These are phyloP conservation scores for Cylindroiulus punctatus DNA, from an alignment of 2,888 invertebrate genomes.

Conservation along the genomic window DNA sequence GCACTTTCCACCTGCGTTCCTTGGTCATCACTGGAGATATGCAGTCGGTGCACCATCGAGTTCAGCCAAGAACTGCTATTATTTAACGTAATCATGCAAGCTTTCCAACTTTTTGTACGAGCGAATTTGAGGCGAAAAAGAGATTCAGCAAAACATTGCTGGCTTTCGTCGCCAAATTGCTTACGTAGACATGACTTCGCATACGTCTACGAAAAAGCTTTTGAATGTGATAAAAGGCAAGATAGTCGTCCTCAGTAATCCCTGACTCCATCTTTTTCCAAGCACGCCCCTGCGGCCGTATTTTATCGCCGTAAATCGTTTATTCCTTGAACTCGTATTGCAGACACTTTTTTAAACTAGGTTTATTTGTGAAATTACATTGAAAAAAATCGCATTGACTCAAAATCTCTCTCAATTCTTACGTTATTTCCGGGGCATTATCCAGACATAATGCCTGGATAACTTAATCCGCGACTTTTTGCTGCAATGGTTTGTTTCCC, in stretches of 20 bases:
- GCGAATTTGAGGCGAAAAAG: neutral
- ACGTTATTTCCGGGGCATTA: no score
- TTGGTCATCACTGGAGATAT: no score
- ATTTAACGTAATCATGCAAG: neutral
- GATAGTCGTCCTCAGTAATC: conserved; percentile 23
- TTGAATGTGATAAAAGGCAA: conserved; percentile 43
- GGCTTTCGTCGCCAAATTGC: conserved; percentile 22
- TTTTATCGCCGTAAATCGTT: conserved; percentile 14
- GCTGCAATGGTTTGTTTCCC: no score
- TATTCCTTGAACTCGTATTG: neutral
- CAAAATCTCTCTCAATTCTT: neutral
- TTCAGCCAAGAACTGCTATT: neutral
- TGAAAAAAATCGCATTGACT: neutral
- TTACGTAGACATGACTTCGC: conserved; percentile 28
- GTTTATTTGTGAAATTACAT: conserved; percentile 14
- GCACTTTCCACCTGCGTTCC: no score
- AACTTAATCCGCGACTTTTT: no score
- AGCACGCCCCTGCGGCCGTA: conserved; percentile 11
- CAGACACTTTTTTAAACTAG: conserved; percentile 1
- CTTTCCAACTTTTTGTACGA: neutral
- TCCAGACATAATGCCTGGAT: no score
- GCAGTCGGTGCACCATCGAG: no score
- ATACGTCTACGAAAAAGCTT: conserved; percentile 15
- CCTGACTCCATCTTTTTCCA: conserved; percentile 5
- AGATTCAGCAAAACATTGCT: neutral